phyloP scores from a whole-genome alignment of 2,113 vertebrate species.

The Psettodes erumei region DNA sequence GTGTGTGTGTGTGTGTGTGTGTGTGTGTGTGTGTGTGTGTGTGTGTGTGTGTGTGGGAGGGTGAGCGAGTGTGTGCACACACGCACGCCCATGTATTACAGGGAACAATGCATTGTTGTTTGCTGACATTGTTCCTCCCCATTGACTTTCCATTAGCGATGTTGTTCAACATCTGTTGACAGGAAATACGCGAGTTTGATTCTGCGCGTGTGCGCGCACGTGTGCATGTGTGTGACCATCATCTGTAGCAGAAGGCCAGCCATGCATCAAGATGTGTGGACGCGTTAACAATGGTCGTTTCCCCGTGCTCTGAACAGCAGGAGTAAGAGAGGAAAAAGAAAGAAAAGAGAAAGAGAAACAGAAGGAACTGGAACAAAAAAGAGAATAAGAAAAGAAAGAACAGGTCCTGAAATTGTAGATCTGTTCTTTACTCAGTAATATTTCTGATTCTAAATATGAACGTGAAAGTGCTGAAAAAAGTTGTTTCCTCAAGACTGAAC shows the following conservation, averaged over 20 bases:
- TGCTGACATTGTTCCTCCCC: slow-evolving; percentile 80
- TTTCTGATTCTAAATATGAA: not conserved
- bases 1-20: slow-evolving; percentile 10
- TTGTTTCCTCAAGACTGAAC: not conserved
- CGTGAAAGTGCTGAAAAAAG: not conserved
- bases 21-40: not conserved
- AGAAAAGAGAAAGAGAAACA: too few species aligned
- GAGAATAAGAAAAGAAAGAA: not conserved
- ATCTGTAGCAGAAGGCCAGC: slow-evolving; percentile 69
- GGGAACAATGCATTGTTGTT: slow-evolving; percentile 72
- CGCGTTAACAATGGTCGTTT: too few species aligned
- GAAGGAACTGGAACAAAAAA: too few species aligned
- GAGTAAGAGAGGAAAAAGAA: too few species aligned
- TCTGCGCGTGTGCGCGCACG: slow-evolving; percentile 18
- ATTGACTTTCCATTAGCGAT: slow-evolving; percentile 82
- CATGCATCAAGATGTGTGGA: slow-evolving; percentile 70
- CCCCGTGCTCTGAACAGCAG: too few species aligned
- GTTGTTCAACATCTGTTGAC: slow-evolving; percentile 83
- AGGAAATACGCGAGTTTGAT: slow-evolving; percentile 31
- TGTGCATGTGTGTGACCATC: slow-evolving; percentile 43
- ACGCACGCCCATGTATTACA: slow-evolving; percentile 56
- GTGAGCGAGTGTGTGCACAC: slow-evolving; percentile 16
- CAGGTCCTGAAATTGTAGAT: not conserved
- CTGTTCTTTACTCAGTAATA: not conserved
- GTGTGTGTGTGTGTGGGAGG: not conserved